phyloP scores from a whole-genome alignment of 2,888 invertebrate genomes.

The Drosophila mettleri region DNA sequence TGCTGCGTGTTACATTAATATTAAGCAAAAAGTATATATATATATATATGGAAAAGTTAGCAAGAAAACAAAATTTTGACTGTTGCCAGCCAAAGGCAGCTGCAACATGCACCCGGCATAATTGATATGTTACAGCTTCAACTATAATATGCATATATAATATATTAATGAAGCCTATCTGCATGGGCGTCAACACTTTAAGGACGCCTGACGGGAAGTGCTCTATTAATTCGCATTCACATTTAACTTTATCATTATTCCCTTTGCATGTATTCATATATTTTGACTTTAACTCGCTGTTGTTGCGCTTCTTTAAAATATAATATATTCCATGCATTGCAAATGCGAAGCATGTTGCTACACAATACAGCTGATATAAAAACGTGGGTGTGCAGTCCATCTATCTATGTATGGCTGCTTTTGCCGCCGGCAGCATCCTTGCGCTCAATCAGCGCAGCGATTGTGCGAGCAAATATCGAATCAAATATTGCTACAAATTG shows the following conservation, averaged over 20 bases:
- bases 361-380: conserved; percentile 15
- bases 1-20: conserved; percentile 19
- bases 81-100: conserved; percentile 7
- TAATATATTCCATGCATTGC: conserved; percentile 75
- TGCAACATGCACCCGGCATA: conserved; percentile 35
- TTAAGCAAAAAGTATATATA: not conserved
- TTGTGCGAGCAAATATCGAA: conserved; percentile 65
- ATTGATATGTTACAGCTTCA: conserved; percentile 69
- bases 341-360: conserved; percentile 42
- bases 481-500: conserved; percentile 71
- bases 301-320: conserved; percentile 35
- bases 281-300: conserved; percentile 6
- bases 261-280: conserved; percentile 6
- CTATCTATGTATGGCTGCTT: conserved; percentile 10
- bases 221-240: conserved; percentile 61
- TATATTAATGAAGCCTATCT: conserved; percentile 15
- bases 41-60: conserved; percentile 20
- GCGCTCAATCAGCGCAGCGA: conserved; percentile 62
- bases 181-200: conserved; percentile 21
- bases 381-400: conserved; percentile 7
- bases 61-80: conserved; percentile 20
- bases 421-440: conserved; percentile 23
- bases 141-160: conserved; percentile 10
- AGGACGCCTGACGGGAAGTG: conserved; percentile 67
- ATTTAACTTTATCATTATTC: conserved; percentile 43